Conservation (phyloP, 2,888 invertebrate genomes). For the Metalampra italica region DNA sequence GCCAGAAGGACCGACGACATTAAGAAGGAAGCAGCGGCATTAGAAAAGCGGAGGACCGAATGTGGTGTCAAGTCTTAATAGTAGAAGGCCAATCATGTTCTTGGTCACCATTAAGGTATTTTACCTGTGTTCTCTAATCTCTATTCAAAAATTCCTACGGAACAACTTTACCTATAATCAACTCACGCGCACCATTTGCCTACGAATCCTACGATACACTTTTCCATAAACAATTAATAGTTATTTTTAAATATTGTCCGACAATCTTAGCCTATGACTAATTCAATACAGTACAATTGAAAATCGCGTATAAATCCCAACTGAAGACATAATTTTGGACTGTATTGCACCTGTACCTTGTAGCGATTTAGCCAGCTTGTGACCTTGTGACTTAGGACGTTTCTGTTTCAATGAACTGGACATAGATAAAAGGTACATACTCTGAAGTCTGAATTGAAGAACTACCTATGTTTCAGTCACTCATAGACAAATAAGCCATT, state of each 20-base stretch:
- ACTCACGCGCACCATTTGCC: conserved; percentile 18
- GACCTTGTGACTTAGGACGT: background rate
- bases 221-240: conserved; percentile 42
- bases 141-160: no score
- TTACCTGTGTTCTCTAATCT: no score
- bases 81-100: no score
- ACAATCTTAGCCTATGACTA: conserved; percentile 49
- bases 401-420: background rate
- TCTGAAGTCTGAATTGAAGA: background rate
- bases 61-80: no score
- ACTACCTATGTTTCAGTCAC: background rate
- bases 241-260: conserved; percentile 48
- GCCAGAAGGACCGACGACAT: no score
- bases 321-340: background rate
- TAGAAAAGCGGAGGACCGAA: no score
- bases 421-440: background rate
- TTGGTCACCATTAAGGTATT: no score
- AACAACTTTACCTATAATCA: conserved; percentile 12
- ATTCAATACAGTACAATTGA: conserved; percentile 21
- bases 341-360: background rate
- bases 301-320: background rate
- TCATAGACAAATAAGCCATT: no score
- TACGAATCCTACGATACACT: conserved; percentile 22
- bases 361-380: background rate
- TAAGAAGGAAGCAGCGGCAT: no score